Evolutionary conservation across 1,140 invertebrate species (phyloP), one percentile per base, ranked within the genome.

Genomic region (Trypoxylus dichotomus): DNA sequence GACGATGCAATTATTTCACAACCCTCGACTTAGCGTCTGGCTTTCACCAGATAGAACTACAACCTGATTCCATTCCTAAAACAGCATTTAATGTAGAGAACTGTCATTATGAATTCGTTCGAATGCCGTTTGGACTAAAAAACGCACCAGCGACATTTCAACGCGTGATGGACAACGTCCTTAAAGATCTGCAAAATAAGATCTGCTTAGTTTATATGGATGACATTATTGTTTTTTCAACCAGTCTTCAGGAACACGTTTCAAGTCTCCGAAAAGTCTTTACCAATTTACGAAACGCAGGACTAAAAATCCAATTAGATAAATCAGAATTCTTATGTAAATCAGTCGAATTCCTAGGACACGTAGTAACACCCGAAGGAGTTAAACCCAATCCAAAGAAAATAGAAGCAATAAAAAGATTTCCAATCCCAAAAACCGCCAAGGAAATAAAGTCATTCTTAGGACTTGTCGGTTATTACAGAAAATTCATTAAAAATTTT

Each of bases 331-430:
- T 85, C 71, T 74, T 83, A 25, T 37, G 77, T 54, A 78, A 82
- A n/a, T 82, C 85, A 80, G 80, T 86, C 0, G 42, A 77, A 15
- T 85, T 85, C 77, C 76, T 87, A 29, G 85, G 86, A 8, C 84
- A 86, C 76, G 75, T 83, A 0, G 79, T 87, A 8, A 80, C 81
- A 2, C 68, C 76, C 3, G 60, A 85, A 27, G 86, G 86, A 11
- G 83, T 87, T 0, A 75, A 79, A 58, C 83, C 84, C 15, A 82
- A 87, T 75, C 83, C 83, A 21, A 75, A 80, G 0, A 87, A 87
- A 81, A 76, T 86, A 0, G 76, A 81, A 68, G 81, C 81, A 1
- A 75, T 87, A 7, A 75, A 74, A 25, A 77, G 85, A 13, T 86
- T 83, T 60, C 84, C 84, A 0, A 63, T 75, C 8, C 86, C 85